Percentiles rank a stretch among this genome's conserved stretches.
These are phyloP conservation scores for Labeo catla DNA, from an alignment of 2,113 vertebrate species.

Conservation along the genomic window DNA sequence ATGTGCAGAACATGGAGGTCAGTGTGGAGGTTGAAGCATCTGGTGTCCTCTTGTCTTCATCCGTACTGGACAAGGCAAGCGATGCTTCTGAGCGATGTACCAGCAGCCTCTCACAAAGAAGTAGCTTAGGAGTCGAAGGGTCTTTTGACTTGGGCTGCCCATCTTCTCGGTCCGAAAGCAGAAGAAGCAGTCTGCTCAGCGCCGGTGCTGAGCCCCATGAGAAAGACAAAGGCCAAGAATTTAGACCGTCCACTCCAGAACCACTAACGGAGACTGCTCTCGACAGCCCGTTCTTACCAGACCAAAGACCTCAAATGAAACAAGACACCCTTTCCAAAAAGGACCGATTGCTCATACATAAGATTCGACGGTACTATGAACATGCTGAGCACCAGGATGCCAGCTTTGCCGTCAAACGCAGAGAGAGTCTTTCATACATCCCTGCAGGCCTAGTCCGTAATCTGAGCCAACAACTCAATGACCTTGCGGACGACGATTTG, in stretches of 20 bases:
- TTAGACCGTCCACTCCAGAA: constrained; percentile 52
- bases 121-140: constrained; percentile 84
- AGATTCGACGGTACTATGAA: constrained; percentile 90
- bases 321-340: constrained; percentile 82
- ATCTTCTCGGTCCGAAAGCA: constrained; percentile 71
- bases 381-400: constrained; percentile 84
- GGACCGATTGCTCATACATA: constrained; percentile 87
- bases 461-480: constrained; percentile 83
- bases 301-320: constrained; percentile 66
- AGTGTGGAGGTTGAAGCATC: constrained; percentile 53
- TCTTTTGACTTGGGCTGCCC: constrained; percentile 67
- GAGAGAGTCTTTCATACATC: constrained; percentile 94
- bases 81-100: constrained; percentile 81
- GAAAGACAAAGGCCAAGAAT: constrained; percentile 64
- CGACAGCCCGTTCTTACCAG: constrained; percentile 59
- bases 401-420: constrained; percentile 83
- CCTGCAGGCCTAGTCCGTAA: constrained; percentile 91
- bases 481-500: constrained; percentile 62
- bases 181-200: constrained; percentile 77
- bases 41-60: constrained; percentile 80
- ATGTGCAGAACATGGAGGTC: constrained; percentile 47
- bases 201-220: constrained; percentile 75
- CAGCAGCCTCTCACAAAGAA: constrained; percentile 79
- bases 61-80: constrained; percentile 86
- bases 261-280: constrained; percentile 38